Evolutionary conservation across 2,113 vertebrate species (phyloP).

Genomic region (Conger conger): DNA sequence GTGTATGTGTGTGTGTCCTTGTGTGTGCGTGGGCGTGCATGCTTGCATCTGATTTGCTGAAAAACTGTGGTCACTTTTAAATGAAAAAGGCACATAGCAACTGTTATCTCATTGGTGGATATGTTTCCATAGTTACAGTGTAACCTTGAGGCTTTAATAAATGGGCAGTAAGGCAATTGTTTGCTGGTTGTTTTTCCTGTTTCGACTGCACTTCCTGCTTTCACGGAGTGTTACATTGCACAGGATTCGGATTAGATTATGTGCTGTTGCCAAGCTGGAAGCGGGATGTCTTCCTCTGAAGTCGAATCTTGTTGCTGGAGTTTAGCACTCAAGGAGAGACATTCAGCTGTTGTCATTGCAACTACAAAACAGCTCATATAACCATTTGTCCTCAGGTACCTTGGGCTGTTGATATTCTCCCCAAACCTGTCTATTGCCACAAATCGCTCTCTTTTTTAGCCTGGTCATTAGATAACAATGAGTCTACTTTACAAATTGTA

Average conservation of each 20-base stretch:
- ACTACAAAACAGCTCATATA: not conserved
- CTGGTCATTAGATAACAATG: not conserved
- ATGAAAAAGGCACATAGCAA: constrained; percentile 17
- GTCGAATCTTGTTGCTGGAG: not conserved
- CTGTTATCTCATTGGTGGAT: constrained; percentile 31
- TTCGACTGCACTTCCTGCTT: constrained; percentile 29
- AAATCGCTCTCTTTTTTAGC: not conserved
- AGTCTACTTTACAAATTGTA: not conserved
- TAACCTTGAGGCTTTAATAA: constrained; percentile 32
- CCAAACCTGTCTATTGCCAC: not conserved
- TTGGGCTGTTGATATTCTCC: not conserved
- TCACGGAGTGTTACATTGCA: constrained; percentile 2
- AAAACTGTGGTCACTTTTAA: constrained; percentile 26
- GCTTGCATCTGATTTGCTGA: constrained; percentile 19
- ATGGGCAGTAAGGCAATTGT: constrained; percentile 18
- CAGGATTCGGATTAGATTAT: constrained; percentile 12
- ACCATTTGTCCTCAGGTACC: not conserved
- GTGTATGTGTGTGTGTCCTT: constrained; percentile 21
- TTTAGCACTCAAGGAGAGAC: not conserved
- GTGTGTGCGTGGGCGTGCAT: not conserved
- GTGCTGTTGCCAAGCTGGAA: not conserved
- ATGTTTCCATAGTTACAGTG: constrained; percentile 32
- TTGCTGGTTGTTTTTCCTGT: constrained; percentile 29
- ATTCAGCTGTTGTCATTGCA: not conserved
- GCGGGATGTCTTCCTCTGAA: not conserved